Percentiles rank a stretch among this genome's conserved stretches.
These are phyloP conservation scores for Phalera bucephala DNA, from an alignment of 2,888 invertebrate species.

Conservation along the genomic window DNA sequence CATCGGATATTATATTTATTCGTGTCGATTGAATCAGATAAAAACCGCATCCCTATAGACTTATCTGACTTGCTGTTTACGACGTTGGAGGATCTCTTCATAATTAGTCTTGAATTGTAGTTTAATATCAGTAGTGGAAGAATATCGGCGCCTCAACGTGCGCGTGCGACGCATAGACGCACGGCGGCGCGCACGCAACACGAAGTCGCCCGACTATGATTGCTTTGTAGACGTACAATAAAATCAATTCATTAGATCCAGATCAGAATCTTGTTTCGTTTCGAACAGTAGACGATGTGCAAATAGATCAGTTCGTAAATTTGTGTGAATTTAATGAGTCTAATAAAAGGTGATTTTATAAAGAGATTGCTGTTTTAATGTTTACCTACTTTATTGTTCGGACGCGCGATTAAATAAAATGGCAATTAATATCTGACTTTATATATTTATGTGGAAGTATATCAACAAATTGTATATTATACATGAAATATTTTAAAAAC, in stretches of 20 bases:
- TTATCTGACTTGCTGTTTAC: too few relatives aligned
- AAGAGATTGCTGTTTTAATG: slow-evolving; percentile 23
- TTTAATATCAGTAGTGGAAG: slow-evolving; percentile 38
- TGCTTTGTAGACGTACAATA: slow-evolving; percentile 53
- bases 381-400: too few relatives aligned
- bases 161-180: background rate
- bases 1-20: too few relatives aligned
- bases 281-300: slow-evolving; percentile 19
- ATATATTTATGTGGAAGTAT: slow-evolving; percentile 18
- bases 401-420: too few relatives aligned
- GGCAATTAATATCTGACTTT: slow-evolving; percentile 14
- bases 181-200: slow-evolving; percentile 1
- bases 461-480: too few relatives aligned
- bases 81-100: too few relatives aligned
- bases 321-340: slow-evolving; percentile 51
- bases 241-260: background rate
- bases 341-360: slow-evolving; percentile 58
- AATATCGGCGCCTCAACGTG: too few relatives aligned
- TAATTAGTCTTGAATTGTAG: slow-evolving; percentile 41
- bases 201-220: slow-evolving; percentile 15
- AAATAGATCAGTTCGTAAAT: slow-evolving; percentile 28
- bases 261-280: slow-evolving; percentile 5
- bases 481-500: too few relatives aligned
- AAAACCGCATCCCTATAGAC: too few relatives aligned
- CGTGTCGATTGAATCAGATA: background rate